Evolutionary conservation across 2,113 vertebrate species (phyloP), one percentile per base, ranked within the genome.

Genomic region (Callipepla californica): DNA sequence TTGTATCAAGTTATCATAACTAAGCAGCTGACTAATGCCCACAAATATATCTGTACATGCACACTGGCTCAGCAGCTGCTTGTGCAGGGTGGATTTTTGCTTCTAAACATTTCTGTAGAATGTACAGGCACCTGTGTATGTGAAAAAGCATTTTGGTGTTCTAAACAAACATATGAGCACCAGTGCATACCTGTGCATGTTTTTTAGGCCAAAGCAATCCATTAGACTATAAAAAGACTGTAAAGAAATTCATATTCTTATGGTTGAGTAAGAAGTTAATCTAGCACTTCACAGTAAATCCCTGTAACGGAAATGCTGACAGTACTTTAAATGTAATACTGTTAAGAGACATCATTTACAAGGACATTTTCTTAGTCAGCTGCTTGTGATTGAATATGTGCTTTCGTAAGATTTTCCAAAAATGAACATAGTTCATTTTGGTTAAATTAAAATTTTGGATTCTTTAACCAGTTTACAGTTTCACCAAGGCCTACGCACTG

Each of bases 1-100:
- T 86, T 69, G 91, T 85, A 83, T 92, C 91, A 90, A 94, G 86
- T 95, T 95, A 92, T 81, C 82, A 93, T 77, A 95, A 95, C 79
- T 25, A 80, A 87, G 87, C 55, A 79, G 50, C 63, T 95, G 91
- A 95, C 87, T 93, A 96, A 94, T 90, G 66, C 53, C 73, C 80
- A 93, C 90, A 93, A 90, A 95, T 92, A 94, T 94, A 96, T 77
- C 80, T 2, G 1, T 53, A 22, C 5, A 47, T 82, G 74, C 19
- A 62, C 66, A 44, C 48, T 28, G 25, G 3, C 26, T 75, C 53
- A 47, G 55, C 44, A 90, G 66, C 16, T 76, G 40, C 58, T 77
- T 70, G 32, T 70, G 59, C 57, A 63, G 8, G n/a, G n/a, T 77
- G 50, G 45, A 34, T 70, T 85, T 36, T 66, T 68, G 26, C 78